These are phyloP conservation scores for Pseudomyrmex pallidus DNA, from an alignment of 1,140 invertebrate species.

Conservation along the genomic window DNA sequence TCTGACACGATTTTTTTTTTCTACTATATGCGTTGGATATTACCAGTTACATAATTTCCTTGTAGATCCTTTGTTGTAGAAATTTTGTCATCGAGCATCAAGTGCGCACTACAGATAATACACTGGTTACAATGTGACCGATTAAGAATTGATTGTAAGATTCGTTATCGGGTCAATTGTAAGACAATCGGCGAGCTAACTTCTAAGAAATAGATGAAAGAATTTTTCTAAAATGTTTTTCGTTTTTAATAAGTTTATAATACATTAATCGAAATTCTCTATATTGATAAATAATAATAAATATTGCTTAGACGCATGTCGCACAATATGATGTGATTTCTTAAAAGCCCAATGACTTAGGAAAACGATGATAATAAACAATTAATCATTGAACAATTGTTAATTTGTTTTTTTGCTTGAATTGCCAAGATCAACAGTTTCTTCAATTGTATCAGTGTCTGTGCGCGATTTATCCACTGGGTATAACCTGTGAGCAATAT, in stretches of 20 bases:
- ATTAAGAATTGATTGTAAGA: background rate
- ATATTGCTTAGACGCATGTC: background rate
- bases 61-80: constrained; percentile 26
- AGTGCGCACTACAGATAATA: background rate
- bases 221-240: constrained; percentile 6
- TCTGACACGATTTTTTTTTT: constrained; percentile 13
- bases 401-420: constrained; percentile 63
- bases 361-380: constrained; percentile 1
- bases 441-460: constrained; percentile 87
- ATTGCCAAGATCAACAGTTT: constrained; percentile 51
- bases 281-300: constrained; percentile 26
- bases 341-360: background rate
- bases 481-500: constrained; percentile 91
- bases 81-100: background rate
- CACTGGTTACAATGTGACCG: background rate
- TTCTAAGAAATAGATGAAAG: background rate
- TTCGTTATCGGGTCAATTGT: background rate
- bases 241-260: constrained; percentile 11
- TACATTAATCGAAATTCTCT: constrained; percentile 19
- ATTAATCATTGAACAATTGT: background rate
- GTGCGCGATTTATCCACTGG: constrained; percentile 95
- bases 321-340: background rate
- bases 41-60: constrained; percentile 20
- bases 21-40: background rate
- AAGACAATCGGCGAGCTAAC: background rate